Evolutionary conservation across 2,113 vertebrate genomes (phyloP), one percentile per base, ranked within the genome.

Genomic region (Daubentonia madagascariensis): DNA sequence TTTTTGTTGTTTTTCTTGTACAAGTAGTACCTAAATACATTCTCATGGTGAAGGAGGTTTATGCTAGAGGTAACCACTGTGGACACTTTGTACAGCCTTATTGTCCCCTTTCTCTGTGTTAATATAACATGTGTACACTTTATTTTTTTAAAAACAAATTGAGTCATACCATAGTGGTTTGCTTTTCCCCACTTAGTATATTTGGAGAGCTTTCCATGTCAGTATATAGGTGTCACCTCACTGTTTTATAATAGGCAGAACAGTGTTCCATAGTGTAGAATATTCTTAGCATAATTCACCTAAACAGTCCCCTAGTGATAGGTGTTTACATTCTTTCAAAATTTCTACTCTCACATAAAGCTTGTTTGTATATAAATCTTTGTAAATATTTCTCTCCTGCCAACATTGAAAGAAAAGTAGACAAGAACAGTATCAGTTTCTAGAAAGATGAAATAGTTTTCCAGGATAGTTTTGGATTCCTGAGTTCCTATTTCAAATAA

Each of bases 381-480:
- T 37, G 1, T 73, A 72, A 52, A 37, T 30, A 20, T 23, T 54
- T 8, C 43, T 73, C 7, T 89, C 70, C 54, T 90, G 13, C 50
- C 43, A 68, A 52, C 45, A 30, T 25, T 63, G 25, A 67, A 23
- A 84, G 52, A 18, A 72, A 85, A 43, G 35, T 30, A 57, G 75
- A 80, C n/a, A 28, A 67, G 37, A 63, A n/a, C n/a, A 75, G n/a
- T 40, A 73, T 86, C 25, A 22, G 3, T 68, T 93, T 59, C 73
- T 90, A 67, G 87, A 92, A 85, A 54, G 73, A 37, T 83, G 61
- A 95, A 91, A 75, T 89, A n/a, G 78, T 78, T 75, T 93, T 89
- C 52, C 32, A 73, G 45, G 40, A 65, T n/a, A 28, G 80, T 57
- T 88, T 91, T 78, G 25, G 61, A 23, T 83, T 95, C 61, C 67